A percentile compares a stretch with the other conserved stretches of the same genome.
Evolutionary conservation across 1,140 invertebrate species (phyloP).

Genomic region (Campoletis sonorensis): DNA sequence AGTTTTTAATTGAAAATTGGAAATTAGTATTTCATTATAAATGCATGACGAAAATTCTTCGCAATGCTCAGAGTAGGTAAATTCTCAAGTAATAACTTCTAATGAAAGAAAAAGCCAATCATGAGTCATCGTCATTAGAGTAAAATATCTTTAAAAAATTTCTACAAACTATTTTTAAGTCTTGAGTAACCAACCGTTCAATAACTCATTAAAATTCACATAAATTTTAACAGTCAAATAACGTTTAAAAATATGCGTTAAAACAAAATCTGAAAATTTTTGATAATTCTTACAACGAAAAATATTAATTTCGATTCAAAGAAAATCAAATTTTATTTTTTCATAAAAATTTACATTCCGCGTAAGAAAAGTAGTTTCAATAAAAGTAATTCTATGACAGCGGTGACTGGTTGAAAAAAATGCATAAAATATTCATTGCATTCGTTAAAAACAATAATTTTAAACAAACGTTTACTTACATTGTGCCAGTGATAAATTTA

Average conservation of each 20-base stretch:
- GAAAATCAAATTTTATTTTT: no score
- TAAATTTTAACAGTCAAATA: background rate
- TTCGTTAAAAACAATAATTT: background rate
- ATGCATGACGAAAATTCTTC: no score
- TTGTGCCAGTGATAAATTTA: slow-evolving; percentile 78
- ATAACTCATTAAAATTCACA: background rate
- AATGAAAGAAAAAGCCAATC: background rate
- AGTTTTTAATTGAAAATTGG: no score
- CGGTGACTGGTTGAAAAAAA: background rate
- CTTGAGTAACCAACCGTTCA: background rate
- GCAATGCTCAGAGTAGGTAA: no score
- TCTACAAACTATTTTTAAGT: background rate
- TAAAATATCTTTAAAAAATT: background rate
- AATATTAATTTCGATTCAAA: no score
- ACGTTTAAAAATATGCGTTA: background rate
- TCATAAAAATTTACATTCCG: no score
- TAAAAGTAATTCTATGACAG: background rate
- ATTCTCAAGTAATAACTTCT: no score
- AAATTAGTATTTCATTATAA: no score
- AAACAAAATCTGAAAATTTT: no score
- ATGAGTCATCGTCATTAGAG: background rate
- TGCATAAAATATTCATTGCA: background rate
- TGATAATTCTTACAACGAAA: no score
- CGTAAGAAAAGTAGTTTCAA: no score
- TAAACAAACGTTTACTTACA: slow-evolving; percentile 73